These are phyloP conservation scores for Drosophila malerkotliana DNA, from an alignment of 1,140 invertebrate genomes.

Conservation along the genomic window DNA sequence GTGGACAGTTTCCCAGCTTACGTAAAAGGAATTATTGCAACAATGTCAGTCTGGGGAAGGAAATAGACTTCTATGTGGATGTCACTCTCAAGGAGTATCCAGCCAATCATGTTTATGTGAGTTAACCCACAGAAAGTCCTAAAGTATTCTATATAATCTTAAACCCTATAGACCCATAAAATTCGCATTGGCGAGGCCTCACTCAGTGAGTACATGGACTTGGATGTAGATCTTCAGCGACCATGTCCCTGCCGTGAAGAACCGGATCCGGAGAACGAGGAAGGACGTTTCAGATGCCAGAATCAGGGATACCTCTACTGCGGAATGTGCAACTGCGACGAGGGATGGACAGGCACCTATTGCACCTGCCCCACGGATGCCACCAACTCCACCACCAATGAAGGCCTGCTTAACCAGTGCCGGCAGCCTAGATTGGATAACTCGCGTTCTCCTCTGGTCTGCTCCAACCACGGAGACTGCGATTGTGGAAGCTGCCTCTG, in stretches of 20 bases:
- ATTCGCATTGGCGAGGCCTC: slow-evolving; percentile 74
- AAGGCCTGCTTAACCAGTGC: slow-evolving; percentile 83
- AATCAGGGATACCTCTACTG: slow-evolving; percentile 85
- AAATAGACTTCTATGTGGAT: slow-evolving; percentile 86
- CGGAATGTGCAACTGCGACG: slow-evolving; percentile 86
- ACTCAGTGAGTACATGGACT: slow-evolving; percentile 82
- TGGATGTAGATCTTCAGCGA: slow-evolving; percentile 76
- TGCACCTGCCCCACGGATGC: slow-evolving; percentile 85
- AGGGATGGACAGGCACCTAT: slow-evolving; percentile 86
- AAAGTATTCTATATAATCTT: neutral
- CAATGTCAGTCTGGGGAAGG: slow-evolving; percentile 85
- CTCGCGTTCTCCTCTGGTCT: slow-evolving; percentile 17
- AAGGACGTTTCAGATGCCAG: slow-evolving; percentile 53
- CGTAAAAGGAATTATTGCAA: slow-evolving; percentile 84
- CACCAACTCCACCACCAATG: slow-evolving; percentile 83
- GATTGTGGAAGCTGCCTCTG: slow-evolving; percentile 85
- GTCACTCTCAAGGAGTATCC: slow-evolving; percentile 85
- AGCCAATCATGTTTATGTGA: slow-evolving; percentile 83
- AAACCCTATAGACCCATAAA: slow-evolving; percentile 44
- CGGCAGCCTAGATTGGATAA: slow-evolving; percentile 52
- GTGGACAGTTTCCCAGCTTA: slow-evolving; percentile 73
- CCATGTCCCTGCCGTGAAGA: slow-evolving; percentile 71
- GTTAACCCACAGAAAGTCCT: slow-evolving; percentile 1
- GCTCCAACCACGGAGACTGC: slow-evolving; percentile 84
- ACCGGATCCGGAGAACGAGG: slow-evolving; percentile 41